phyloP scores from a whole-genome alignment of 2,113 vertebrate genomes.

The Microcebus lehilahytsara region DNA sequence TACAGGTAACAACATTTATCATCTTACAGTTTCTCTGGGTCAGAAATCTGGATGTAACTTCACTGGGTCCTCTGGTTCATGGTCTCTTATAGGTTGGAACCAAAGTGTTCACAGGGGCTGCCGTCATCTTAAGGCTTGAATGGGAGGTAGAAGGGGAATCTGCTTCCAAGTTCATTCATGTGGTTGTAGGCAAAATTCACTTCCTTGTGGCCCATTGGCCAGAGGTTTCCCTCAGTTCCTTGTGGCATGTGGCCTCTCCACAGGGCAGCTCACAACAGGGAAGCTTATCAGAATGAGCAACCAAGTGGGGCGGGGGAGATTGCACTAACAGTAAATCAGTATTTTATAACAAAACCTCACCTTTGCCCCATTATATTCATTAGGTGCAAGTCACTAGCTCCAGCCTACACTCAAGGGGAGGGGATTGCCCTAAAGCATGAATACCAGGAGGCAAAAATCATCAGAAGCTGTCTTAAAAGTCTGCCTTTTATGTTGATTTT shows the following conservation, averaged over 20 bases:
- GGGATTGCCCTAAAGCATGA: too few species aligned
- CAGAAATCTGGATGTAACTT: background rate
- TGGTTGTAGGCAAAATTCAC: background rate
- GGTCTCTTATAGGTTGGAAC: background rate
- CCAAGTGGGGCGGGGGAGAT: background rate
- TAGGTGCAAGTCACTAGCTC: background rate
- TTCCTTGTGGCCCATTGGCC: background rate
- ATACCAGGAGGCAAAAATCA: background rate
- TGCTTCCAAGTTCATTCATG: too few species aligned
- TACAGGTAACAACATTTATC: background rate
- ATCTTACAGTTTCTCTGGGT: background rate
- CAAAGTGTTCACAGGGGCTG: rapidly evolving
- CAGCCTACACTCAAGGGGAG: background rate
- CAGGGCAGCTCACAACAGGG: rapidly evolving
- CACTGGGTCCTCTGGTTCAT: background rate
- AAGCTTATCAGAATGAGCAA: background rate
- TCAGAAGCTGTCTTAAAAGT: background rate
- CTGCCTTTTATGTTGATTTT: background rate
- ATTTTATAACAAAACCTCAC: background rate
- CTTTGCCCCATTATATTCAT: background rate
- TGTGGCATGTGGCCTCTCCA: background rate
- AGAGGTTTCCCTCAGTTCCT: background rate
- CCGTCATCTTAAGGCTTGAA: background rate
- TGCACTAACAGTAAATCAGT: background rate
- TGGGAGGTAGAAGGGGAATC: too few species aligned